phyloP scores from a whole-genome alignment of 2,888 invertebrate species.

The Drosophila infuscata region DNA sequence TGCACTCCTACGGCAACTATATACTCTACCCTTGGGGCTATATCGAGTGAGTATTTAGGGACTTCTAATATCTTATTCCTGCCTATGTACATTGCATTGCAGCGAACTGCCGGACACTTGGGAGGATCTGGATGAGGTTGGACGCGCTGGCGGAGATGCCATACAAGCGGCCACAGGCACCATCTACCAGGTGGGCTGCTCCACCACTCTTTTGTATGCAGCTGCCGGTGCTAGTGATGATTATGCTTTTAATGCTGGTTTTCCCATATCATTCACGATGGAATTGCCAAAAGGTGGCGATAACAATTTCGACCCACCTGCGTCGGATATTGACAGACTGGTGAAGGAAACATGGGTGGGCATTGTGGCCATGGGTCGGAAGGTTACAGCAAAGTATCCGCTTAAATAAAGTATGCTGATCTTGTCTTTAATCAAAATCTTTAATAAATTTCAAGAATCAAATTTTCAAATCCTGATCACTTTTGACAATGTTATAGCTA shows the following conservation, averaged over 20 bases:
- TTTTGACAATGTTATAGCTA: too few relatives aligned
- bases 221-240: conserved; percentile 88
- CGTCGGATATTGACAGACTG: conserved; percentile 86
- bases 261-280: conserved; percentile 85
- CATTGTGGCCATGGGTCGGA: conserved; percentile 78
- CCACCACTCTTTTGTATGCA: conserved; percentile 83
- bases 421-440: not conserved
- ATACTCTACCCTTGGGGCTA: conserved; percentile 80
- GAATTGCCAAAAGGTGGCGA: conserved; percentile 87
- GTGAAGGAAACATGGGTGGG: conserved; percentile 87
- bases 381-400: conserved; percentile 65
- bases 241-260: conserved; percentile 86
- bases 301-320: conserved; percentile 86
- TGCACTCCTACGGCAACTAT: conserved; percentile 75
- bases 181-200: conserved; percentile 80
- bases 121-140: conserved; percentile 83
- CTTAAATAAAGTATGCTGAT: conserved; percentile 26
- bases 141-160: conserved; percentile 78
- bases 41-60: conserved; percentile 53
- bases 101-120: conserved; percentile 84
- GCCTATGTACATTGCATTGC: not conserved
- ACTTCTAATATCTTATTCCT: rapidly evolving
- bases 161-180: conserved; percentile 79
- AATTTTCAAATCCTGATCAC: not conserved
- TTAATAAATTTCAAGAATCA: not conserved